Base-by-base conservation (phyloP, 2,888 invertebrate species). In the Pollenia labialis region DNA sequence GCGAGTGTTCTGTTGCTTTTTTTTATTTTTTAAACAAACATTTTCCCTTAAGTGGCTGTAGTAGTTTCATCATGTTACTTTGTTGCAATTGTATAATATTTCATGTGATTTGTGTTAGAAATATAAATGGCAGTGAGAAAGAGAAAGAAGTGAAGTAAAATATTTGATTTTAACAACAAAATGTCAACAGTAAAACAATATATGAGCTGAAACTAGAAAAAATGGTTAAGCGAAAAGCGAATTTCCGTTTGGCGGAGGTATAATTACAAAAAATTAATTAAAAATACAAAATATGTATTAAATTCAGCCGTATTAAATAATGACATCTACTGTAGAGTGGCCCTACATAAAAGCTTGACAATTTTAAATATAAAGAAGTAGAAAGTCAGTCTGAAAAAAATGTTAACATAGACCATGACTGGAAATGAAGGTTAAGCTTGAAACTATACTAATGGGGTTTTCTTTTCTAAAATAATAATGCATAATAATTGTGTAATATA, bases 31-130 rank as follows among this genome's bases (percentile, higher is more conserved):
- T 1, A 54, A 9, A 54, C n/a, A 54, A 12, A 48, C 44, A 52
- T 46, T 50, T 64, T 23, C 11, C 46, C 76, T 48, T 32, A 72
- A 54, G 64, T 81, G 64, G 62, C 64, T 66, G 32, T 46, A 56
- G 46, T 32, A 76, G 58, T 58, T 60, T 54, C 12, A 40, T 74
- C 23, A 58, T 62, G 23, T 60, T 64, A 56, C 12, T 64, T 71
- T 83, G 48, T 56, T 64, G 62, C 52, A 62, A 4, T 69, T 69
- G 58, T 72, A 52, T 81, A 52, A 52, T 81, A 52, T 56, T 50
- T 42, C 18, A 58, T 50, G 9, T 16, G 32, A 54, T 48, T 46
- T 40, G 1, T 40, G 1, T 1, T 72, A 44, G 11, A 32, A 11
- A 18, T n/a, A 16, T 42, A 56, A 32, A 32, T 32, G 32, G 32